Evolutionary conservation across 2,113 vertebrate genomes (phyloP), one percentile per base, ranked within the genome.

Genomic region (Rhynchomys soricoides): DNA sequence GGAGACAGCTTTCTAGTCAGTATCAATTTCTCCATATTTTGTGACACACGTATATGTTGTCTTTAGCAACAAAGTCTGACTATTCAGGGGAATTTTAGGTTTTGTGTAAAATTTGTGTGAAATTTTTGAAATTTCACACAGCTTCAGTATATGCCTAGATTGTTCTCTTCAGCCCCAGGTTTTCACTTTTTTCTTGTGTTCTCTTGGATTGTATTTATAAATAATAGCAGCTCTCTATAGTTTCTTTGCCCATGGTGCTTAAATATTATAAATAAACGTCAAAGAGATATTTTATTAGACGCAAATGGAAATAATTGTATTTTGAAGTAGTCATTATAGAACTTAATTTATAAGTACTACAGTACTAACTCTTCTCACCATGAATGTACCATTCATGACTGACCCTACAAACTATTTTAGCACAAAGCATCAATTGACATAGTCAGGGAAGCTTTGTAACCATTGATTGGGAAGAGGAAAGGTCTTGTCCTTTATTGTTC

Each of bases 61-160:
- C 37, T 40, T 82, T 3, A 40, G 79, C 37, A 82, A 26, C 22
- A 26, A 26, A 37, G 12, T 57, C 21, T n/a, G n/a, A 26, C 21
- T n/a, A 82, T 40, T 1, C n/a, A 57, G 21, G 21, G 37, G 12
- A 57, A 82, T 40, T 40, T 57, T 75, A 29, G 21, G 34, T 89
- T 73, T 87, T 37, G 50, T 96, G n/a, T n/a, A n/a, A n/a, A n/a
- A n/a, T n/a, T n/a, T n/a, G n/a, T n/a, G n/a, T n/a, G n/a, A n/a
- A n/a, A n/a, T n/a, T n/a, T n/a, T 97, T 94, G 74, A 89, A 89
- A 86, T 81, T 97, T 26, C 5, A 31, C 13, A 87, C 92, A 88
- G 37, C 62, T 96, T 91, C 62, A 70, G 12, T 50, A 16, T 12
- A 48, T 66, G 66, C 45, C 31, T 34, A 70, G 62, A 10, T 64